A percentile compares a stretch with the other conserved stretches of the same genome.
phyloP scores from a whole-genome alignment of 2,888 invertebrate species.

The Brachylomia viminalis region DNA sequence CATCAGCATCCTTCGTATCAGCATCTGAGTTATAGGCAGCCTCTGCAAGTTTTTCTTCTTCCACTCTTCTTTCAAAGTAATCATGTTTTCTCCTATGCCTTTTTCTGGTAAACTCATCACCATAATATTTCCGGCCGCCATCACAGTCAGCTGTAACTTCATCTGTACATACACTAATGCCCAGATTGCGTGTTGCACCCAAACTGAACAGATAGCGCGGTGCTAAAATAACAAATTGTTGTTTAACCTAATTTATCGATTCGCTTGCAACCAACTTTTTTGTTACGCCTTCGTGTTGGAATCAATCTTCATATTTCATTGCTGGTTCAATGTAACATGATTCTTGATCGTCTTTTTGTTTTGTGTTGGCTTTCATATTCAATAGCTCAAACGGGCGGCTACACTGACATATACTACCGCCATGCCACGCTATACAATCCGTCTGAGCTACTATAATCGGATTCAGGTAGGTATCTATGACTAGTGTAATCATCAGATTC shows the following conservation, averaged over 20 bases:
- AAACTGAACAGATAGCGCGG: constrained; percentile 63
- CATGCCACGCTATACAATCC: background rate
- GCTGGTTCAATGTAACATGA: background rate
- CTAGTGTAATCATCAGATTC: no score
- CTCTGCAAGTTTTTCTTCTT: background rate
- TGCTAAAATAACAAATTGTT: constrained; percentile 76
- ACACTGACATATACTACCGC: background rate
- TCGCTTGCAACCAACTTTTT: constrained; percentile 64
- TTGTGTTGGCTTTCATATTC: background rate
- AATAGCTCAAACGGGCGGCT: background rate
- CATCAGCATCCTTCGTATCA: background rate
- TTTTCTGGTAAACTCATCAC: background rate
- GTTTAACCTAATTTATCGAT: constrained; percentile 71
- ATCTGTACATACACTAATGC: constrained; percentile 72
- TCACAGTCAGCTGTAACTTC: background rate
- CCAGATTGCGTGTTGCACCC: constrained; percentile 71
- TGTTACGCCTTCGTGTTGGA: constrained; percentile 37
- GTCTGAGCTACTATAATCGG: background rate
- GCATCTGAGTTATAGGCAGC: background rate
- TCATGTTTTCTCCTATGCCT: background rate
- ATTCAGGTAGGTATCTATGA: background rate
- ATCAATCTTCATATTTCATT: constrained; percentile 56
- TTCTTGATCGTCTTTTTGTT: background rate
- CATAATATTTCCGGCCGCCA: background rate
- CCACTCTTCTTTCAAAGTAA: background rate